Conservation (phyloP, 2,888 invertebrate genomes). For the Drosophila limbata region DNA sequence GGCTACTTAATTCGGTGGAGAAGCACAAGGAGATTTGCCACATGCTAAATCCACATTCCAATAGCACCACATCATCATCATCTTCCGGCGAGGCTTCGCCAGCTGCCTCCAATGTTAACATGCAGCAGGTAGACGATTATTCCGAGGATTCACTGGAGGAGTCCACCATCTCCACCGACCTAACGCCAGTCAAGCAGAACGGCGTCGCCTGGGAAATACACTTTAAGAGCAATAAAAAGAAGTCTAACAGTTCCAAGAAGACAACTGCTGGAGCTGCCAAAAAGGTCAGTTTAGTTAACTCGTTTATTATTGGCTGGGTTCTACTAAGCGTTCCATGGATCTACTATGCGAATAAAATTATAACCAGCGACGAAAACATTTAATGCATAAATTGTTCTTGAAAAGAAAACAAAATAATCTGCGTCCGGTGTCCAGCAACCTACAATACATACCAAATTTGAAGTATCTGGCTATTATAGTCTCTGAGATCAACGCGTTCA, state of each 20-base stretch:
- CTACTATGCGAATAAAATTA: no score
- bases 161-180: slow-evolving; percentile 86
- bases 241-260: slow-evolving; percentile 49
- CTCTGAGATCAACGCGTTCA: no score
- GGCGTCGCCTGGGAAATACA: slow-evolving; percentile 96
- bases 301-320: no score
- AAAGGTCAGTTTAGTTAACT: slow-evolving; percentile 42
- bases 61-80: slow-evolving; percentile 63
- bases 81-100: slow-evolving; percentile 75
- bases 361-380: no score
- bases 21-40: slow-evolving; percentile 93
- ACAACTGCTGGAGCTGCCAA: slow-evolving; percentile 31
- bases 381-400: no score
- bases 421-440: no score
- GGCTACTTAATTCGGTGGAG: slow-evolving; percentile 88
- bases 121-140: slow-evolving; percentile 87
- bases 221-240: slow-evolving; percentile 86
- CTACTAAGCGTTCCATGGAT: no score
- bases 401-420: no score
- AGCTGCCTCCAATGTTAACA: slow-evolving; percentile 67
- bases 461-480: no score
- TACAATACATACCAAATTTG: no score
- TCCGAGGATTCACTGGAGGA: slow-evolving; percentile 94
- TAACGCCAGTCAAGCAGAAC: slow-evolving; percentile 90
- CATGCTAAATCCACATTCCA: slow-evolving; percentile 83